phyloP scores from a whole-genome alignment of 2,113 vertebrate species.

The Pithys albifrons region DNA sequence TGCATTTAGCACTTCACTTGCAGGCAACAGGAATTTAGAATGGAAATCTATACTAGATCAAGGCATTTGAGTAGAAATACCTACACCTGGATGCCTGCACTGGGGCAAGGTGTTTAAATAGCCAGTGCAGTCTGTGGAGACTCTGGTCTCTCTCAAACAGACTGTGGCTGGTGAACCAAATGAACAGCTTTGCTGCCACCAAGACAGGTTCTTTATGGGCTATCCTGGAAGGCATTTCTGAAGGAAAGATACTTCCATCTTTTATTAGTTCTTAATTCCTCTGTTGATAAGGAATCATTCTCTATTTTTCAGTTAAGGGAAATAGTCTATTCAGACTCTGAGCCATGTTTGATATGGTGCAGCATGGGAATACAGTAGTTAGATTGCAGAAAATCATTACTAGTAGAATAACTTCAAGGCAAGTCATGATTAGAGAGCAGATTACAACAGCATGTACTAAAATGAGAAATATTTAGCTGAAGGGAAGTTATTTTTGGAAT shows the following conservation, averaged over 20 bases:
- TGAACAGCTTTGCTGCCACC: background rate
- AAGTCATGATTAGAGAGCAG: slow-evolving; percentile 24
- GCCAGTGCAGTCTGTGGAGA: background rate
- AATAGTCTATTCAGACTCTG: background rate
- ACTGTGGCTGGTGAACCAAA: background rate
- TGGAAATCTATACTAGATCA: background rate
- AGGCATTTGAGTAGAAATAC: background rate
- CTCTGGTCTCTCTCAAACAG: background rate
- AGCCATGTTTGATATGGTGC: background rate
- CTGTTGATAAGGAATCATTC: background rate
- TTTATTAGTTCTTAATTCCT: slow-evolving; percentile 11
- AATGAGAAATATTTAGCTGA: slow-evolving; percentile 34
- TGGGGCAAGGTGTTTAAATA: background rate
- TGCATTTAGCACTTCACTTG: background rate
- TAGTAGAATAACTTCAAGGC: slow-evolving; percentile 15
- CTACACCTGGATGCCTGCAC: background rate
- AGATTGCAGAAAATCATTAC: background rate
- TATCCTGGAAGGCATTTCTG: background rate
- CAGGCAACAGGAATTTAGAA: background rate
- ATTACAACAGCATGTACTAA: background rate
- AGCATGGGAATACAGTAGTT: slow-evolving; percentile 19
- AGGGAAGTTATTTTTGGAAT: slow-evolving; percentile 2
- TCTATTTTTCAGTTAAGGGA: slow-evolving; percentile 1
- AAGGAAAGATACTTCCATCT: background rate
- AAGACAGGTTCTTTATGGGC: background rate